Evolutionary conservation across 2,113 vertebrate species (phyloP), one percentile per base, ranked within the genome.

Genomic region (Cepphus grylle): DNA sequence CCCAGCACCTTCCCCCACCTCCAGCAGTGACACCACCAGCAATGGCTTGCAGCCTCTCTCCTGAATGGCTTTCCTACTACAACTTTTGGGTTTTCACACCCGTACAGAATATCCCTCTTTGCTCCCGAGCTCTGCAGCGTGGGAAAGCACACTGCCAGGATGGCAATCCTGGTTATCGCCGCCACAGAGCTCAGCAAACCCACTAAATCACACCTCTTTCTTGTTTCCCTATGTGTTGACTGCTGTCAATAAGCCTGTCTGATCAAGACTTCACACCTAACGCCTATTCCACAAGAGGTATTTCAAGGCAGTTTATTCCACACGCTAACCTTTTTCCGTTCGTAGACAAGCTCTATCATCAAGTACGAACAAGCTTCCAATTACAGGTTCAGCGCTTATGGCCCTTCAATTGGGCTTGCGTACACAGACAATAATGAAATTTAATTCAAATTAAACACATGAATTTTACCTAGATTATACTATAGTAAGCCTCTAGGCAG

Each of bases 21-120:
- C 45, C 61, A 74, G 34, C 3, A 5, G 69, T 0, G 0, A 45
- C 29, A 56, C 32, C 29, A 55, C 8, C 47, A 61, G 34, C 0
- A 0, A 36, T 9, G 18, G 42, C 11, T 86, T 36, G 26, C 21
- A 73, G 38, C 36, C 66, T 6, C 25, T 77, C 7, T 27, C 16
- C 2, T 12, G 0, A 59, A 66, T 1, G 4, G 27, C 45, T 42
- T 66, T 66, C 42, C 56, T 62, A 29, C 42, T 18, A 27, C 52
- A 50, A 3, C 12, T 22, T 53, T 6, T 13, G 7, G 29, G 18
- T 29, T 87, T 30, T 79, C 47, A 47, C 67, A 56, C 7, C 18
- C 12, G 11, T 0, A 0, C 10, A n/a, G 12, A 86, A 53, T 15
- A 61, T 13, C 23, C 27, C 13, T 58, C 66, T 45, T 16, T 55